These are phyloP conservation scores for Tonatia bakeri DNA, from an alignment of 2,113 vertebrate genomes.

Conservation along the genomic window DNA sequence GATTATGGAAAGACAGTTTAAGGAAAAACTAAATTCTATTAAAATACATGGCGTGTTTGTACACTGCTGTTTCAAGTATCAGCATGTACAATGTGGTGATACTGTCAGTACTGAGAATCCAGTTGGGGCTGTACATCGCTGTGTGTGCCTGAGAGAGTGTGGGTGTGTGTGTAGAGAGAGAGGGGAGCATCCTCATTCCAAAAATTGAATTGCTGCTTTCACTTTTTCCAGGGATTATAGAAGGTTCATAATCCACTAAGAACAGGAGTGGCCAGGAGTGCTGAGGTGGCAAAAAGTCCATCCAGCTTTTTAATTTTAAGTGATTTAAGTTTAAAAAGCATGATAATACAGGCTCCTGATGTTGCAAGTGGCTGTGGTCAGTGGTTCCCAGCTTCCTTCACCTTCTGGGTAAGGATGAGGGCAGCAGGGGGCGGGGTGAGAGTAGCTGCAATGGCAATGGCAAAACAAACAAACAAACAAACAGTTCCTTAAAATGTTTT, in stretches of 20 bases:
- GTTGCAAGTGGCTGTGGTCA: not conserved
- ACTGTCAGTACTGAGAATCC: not conserved
- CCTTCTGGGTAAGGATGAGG: not conserved
- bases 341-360: not conserved
- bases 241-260: not conserved
- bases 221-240: not conserved
- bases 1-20: slow-evolving; percentile 73
- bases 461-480: not conserved
- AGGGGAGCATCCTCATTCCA: not conserved
- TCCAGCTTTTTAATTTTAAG: not conserved
- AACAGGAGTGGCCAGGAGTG: not conserved
- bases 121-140: not conserved
- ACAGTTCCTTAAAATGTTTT: slow-evolving; percentile 53
- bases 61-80: slow-evolving; percentile 17
- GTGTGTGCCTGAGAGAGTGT: not conserved
- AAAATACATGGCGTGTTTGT: slow-evolving; percentile 69
- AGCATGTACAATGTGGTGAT: not conserved
- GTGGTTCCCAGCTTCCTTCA: not conserved
- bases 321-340: slow-evolving; percentile 28
- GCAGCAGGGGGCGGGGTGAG: not conserved
- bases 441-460: not conserved
- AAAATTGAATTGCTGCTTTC: not conserved
- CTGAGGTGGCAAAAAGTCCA: not conserved
- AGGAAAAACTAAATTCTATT: slow-evolving; percentile 76
- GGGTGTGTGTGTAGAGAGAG: not conserved